Conservation (phyloP, 1,140 invertebrate species). For the Maniola jurtina region DNA sequence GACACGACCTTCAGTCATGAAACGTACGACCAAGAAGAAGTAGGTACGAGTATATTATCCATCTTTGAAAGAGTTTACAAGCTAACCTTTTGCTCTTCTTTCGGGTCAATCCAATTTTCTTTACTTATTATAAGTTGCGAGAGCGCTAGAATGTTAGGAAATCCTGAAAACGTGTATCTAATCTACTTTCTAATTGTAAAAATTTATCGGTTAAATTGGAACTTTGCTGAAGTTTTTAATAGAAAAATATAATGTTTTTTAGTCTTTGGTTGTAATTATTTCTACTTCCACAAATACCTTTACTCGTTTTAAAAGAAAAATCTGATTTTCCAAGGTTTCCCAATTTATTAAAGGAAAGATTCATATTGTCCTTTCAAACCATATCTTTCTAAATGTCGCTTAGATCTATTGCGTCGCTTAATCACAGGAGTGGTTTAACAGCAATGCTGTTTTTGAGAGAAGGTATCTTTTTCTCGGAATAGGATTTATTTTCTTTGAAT, state of each 20-base stretch:
- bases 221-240: no score
- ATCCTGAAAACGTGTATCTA: neutral
- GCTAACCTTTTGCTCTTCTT: neutral
- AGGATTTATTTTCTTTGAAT: neutral
- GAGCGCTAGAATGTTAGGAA: neutral
- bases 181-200: neutral
- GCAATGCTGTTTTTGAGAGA: neutral
- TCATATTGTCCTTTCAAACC: neutral
- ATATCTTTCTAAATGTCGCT: conserved; percentile 1
- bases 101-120: neutral
- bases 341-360: conserved; percentile 1
- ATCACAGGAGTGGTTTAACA: neutral
- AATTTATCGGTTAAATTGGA: no score
- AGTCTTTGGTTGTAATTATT: no score
- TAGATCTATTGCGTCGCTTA: neutral
- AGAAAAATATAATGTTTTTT: no score
- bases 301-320: no score
- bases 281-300: no score
- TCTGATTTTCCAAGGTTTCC: neutral
- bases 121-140: no score
- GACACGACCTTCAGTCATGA: no score
- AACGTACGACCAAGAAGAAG: no score
- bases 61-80: neutral
- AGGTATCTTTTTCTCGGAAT: neutral
- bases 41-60: neutral